phyloP scores from a whole-genome alignment of 2,797 vertebrate species.

The Bradypodion pumilum region DNA sequence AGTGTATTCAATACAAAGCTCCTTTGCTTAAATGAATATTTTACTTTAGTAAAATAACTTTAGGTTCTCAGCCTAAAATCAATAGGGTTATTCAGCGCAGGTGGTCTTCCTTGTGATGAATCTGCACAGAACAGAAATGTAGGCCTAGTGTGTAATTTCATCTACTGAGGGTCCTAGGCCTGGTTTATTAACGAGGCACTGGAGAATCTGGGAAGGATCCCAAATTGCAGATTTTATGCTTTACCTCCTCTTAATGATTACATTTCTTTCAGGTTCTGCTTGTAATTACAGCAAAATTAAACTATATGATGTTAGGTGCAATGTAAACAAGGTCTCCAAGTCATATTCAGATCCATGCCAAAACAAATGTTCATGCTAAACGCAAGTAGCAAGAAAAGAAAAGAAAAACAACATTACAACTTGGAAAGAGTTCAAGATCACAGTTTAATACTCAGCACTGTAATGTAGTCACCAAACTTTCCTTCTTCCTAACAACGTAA shows the following conservation, averaged over 20 bases:
- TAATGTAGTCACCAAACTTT: background rate
- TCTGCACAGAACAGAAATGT: slow-evolving; percentile 37
- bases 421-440: background rate
- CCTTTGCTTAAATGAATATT: background rate
- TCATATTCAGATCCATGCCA: background rate
- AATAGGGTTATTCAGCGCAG: slow-evolving; percentile 15
- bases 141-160: slow-evolving; percentile 29
- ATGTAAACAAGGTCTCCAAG: background rate
- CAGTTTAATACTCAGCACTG: background rate
- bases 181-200: slow-evolving; percentile 36
- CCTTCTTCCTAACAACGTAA: background rate
- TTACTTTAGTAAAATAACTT: slow-evolving; percentile 14
- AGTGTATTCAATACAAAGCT: background rate
- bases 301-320: slow-evolving; percentile 8
- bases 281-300: slow-evolving; percentile 36
- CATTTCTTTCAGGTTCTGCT: slow-evolving; percentile 35
- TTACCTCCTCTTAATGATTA: slow-evolving; percentile 30
- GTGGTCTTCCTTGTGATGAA: slow-evolving; percentile 15
- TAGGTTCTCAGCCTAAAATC: slow-evolving; percentile 9
- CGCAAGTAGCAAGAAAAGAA: too few species aligned
- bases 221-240: slow-evolving; percentile 17
- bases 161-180: background rate
- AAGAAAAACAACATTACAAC: background rate
- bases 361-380: background rate
- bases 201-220: slow-evolving; percentile 26